A percentile compares a stretch with the other conserved stretches of the same genome.
Evolutionary conservation across 2,797 vertebrate species (phyloP).

Genomic region (Neomorphus geoffroyi): DNA sequence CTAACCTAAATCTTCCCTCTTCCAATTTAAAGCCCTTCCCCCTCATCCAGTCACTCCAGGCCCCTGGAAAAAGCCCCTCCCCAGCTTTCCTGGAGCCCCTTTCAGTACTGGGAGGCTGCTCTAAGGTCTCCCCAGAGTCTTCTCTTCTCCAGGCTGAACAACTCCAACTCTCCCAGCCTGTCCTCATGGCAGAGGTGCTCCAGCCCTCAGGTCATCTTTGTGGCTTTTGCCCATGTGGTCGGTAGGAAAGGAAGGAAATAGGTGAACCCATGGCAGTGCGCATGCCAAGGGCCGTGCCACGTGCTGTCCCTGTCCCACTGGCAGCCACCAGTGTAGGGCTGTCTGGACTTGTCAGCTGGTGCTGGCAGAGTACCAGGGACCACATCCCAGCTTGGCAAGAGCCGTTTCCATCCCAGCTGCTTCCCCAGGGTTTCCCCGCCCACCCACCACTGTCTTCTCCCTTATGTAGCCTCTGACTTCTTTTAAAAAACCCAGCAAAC

Average conservation of each 20-base stretch:
- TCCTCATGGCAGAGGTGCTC: too few relatives aligned
- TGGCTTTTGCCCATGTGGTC: fast-evolving
- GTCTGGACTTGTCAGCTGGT: neutral
- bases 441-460: neutral
- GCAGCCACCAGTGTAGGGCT: fast-evolving
- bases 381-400: neutral
- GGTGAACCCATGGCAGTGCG: fast-evolving
- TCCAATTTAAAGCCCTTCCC: too few relatives aligned
- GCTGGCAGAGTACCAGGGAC: neutral
- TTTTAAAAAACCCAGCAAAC: neutral
- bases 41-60: too few relatives aligned
- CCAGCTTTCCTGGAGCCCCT: too few relatives aligned
- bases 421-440: neutral
- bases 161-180: too few relatives aligned
- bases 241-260: neutral
- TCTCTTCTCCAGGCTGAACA: too few relatives aligned
- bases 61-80: too few relatives aligned
- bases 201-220: too few relatives aligned
- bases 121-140: too few relatives aligned
- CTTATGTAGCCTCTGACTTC: neutral
- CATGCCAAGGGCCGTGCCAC: neutral
- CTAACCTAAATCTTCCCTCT: too few relatives aligned
- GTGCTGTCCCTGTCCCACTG: neutral
- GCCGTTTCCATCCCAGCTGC: neutral
- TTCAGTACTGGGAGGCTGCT: too few relatives aligned